Conservation (phyloP, 2,797 vertebrate genomes). For the Vireo griseus region DNA sequence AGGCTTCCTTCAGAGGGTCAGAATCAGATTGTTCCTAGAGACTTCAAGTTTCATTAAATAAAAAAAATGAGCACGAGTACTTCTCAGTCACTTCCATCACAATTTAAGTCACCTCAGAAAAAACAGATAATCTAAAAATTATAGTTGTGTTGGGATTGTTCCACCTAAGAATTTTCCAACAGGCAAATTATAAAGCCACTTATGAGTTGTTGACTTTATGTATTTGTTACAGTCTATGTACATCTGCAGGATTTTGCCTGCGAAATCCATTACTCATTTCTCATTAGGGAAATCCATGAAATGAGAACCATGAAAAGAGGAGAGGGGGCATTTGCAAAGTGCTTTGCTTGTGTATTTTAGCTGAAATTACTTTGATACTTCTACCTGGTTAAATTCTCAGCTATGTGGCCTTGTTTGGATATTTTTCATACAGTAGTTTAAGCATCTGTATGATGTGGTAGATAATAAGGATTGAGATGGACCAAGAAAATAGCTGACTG, state of each 20-base stretch:
- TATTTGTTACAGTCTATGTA: not conserved
- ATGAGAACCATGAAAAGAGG: not conserved
- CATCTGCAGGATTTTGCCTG: not conserved
- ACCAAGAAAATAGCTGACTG: not conserved
- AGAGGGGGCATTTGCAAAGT: not conserved
- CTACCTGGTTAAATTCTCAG: not conserved
- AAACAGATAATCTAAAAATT: not conserved
- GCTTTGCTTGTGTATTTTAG: not conserved
- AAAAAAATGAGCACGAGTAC: not conserved
- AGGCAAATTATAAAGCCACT: not conserved
- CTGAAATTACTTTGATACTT: not conserved
- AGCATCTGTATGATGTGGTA: not conserved
- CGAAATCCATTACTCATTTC: not conserved
- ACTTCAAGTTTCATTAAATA: not conserved
- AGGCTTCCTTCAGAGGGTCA: not conserved
- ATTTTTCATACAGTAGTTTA: not conserved
- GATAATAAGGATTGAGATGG: not conserved
- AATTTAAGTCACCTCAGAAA: not conserved
- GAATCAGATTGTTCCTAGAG: not conserved
- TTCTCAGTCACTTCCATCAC: not conserved
- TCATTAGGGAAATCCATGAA: not conserved
- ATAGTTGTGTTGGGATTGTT: not conserved
- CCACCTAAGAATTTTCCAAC: not conserved
- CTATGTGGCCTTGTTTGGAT: rapidly evolving
- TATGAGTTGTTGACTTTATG: not conserved